These are phyloP conservation scores for Acropora yongei DNA, from an alignment of 64 coral and sea anemone species.

Conservation along the genomic window DNA sequence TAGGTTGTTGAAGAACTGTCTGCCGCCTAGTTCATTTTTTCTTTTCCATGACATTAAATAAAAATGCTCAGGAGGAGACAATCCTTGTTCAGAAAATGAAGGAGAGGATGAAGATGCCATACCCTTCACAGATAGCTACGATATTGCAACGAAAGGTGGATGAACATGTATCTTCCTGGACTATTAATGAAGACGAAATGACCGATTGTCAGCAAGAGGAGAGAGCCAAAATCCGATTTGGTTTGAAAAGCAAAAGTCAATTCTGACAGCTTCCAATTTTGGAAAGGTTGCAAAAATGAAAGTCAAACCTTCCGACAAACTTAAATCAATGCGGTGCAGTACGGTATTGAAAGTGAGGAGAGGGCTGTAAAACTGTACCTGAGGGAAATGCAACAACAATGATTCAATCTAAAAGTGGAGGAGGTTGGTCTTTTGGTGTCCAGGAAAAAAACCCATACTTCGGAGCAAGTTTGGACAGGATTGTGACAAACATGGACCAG, in stretches of 20 bases:
- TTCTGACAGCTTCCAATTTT: too few relatives aligned
- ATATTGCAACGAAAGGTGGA: constrained; percentile 69
- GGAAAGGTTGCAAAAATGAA: too few relatives aligned
- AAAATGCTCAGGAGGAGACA: not conserved
- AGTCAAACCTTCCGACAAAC: too few relatives aligned
- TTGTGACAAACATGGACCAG: constrained; percentile 6
- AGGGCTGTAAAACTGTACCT: too few relatives aligned
- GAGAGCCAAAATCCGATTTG: too few relatives aligned
- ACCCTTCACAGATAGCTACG: constrained; percentile 58
- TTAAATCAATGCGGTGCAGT: too few relatives aligned
- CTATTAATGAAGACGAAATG: not conserved
- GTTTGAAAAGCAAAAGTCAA: too few relatives aligned
- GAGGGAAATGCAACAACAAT: not conserved
- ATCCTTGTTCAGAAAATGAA: not conserved
- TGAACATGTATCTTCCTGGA: not conserved
- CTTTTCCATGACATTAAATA: constrained; percentile 7
- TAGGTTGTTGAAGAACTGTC: not conserved
- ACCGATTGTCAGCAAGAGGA: not conserved
- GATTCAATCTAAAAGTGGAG: not conserved
- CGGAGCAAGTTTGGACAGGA: too few relatives aligned
- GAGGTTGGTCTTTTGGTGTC: too few relatives aligned
- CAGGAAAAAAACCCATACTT: too few relatives aligned
- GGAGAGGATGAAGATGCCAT: not conserved
- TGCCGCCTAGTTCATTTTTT: not conserved
- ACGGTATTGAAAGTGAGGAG: too few relatives aligned